A percentile compares a stretch with the other conserved stretches of the same genome.
phyloP scores from a whole-genome alignment of 2,888 invertebrate genomes.

The Ormyrus pomaceus region DNA sequence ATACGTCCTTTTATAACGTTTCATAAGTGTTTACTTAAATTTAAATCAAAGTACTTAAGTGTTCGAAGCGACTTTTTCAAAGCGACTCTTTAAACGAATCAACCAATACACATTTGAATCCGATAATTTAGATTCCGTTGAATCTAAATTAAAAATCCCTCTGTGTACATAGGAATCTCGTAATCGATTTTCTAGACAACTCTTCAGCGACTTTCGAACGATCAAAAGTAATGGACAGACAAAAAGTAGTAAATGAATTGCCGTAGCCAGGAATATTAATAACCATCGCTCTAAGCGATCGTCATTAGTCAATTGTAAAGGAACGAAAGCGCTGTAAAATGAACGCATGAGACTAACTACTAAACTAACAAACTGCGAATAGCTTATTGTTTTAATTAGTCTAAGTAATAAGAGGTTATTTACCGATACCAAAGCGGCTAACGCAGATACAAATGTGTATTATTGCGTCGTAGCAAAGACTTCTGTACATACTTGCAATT shows the following conservation, averaged over 20 bases:
- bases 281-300: conserved; percentile 14
- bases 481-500: conserved; percentile 21
- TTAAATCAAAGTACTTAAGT: conserved; percentile 21
- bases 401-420: background rate
- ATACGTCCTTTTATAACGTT: conserved; percentile 36
- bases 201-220: too few species aligned
- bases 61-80: background rate
- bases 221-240: too few species aligned
- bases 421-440: conserved; percentile 23
- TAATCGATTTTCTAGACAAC: too few species aligned
- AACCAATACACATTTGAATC: too few species aligned
- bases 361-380: background rate
- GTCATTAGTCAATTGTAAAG: conserved; percentile 39
- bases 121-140: too few species aligned
- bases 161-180: too few species aligned
- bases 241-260: too few species aligned
- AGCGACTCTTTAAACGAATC: too few species aligned
- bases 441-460: conserved; percentile 7
- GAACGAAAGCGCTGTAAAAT: background rate
- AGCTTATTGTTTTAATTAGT: conserved; percentile 36
- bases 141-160: too few species aligned
- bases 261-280: background rate
- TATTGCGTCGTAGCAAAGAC: conserved; percentile 5
- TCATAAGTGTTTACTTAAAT: conserved; percentile 41
- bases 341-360: background rate